These are phyloP conservation scores for Spisula solida DNA, from an alignment of 2,888 invertebrate species.

Conservation along the genomic window DNA sequence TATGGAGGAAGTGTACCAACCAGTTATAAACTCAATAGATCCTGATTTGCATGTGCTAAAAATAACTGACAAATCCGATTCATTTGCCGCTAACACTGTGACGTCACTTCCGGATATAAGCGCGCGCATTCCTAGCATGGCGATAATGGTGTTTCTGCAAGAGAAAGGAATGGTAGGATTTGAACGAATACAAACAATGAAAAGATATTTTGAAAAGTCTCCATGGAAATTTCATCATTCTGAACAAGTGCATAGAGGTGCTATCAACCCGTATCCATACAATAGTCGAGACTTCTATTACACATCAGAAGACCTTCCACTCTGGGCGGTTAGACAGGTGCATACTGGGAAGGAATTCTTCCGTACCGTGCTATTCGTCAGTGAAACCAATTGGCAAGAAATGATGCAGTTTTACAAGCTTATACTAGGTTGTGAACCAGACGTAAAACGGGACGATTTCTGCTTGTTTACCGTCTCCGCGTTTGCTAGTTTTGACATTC, in stretches of 20 bases:
- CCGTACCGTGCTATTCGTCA: constrained; percentile 81
- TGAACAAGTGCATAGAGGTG: constrained; percentile 76
- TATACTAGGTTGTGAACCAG: constrained; percentile 80
- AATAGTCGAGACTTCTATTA: constrained; percentile 83
- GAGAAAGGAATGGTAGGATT: constrained; percentile 78
- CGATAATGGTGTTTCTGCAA: constrained; percentile 80
- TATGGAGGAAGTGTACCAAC: constrained; percentile 79
- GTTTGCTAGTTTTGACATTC: constrained; percentile 80
- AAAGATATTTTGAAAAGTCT: constrained; percentile 75
- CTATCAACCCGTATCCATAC: constrained; percentile 79
- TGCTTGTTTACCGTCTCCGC: constrained; percentile 82
- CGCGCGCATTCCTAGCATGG: constrained; percentile 75
- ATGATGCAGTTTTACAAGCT: constrained; percentile 83
- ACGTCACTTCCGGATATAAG: constrained; percentile 61
- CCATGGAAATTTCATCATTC: constrained; percentile 85
- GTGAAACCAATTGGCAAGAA: constrained; percentile 80
- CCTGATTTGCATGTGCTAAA: constrained; percentile 79
- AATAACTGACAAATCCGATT: constrained; percentile 74
- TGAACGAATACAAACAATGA: constrained; percentile 77
- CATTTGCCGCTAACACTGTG: constrained; percentile 44
- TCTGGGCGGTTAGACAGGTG: constrained; percentile 84
- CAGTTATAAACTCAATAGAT: constrained; percentile 79
- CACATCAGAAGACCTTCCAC: constrained; percentile 81
- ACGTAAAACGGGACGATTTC: constrained; percentile 80
- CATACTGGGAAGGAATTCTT: constrained; percentile 84